Conservation (phyloP, 2,888 invertebrate species). For the Platerodrilus igneus region DNA sequence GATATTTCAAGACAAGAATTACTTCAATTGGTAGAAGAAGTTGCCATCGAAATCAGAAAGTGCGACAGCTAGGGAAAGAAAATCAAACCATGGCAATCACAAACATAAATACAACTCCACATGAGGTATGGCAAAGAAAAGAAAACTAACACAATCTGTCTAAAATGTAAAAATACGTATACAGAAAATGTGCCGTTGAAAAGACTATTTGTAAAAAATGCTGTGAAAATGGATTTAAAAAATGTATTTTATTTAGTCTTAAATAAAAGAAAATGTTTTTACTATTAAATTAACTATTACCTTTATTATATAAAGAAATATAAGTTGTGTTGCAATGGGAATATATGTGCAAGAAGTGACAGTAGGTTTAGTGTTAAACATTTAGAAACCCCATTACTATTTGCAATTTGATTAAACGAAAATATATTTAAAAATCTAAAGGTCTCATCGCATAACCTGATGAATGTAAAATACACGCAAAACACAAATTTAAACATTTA, state of each 20-base stretch:
- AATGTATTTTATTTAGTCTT: neutral
- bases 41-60: neutral
- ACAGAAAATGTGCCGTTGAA: slow-evolving; percentile 9
- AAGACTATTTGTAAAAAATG: slow-evolving; percentile 12
- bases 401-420: too few relatives aligned
- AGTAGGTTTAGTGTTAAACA: too few relatives aligned
- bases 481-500: too few relatives aligned
- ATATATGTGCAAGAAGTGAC: too few relatives aligned
- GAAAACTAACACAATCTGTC: slow-evolving; percentile 11
- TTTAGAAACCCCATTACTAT: too few relatives aligned
- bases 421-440: too few relatives aligned
- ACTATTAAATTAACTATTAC: neutral
- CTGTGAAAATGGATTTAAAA: neutral
- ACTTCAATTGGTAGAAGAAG: neutral
- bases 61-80: neutral
- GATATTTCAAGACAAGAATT: neutral
- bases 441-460: too few relatives aligned
- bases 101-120: too few relatives aligned
- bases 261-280: neutral
- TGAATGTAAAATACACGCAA: too few relatives aligned
- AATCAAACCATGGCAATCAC: neutral
- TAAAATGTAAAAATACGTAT: slow-evolving; percentile 7
- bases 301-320: neutral
- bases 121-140: slow-evolving; percentile 12
- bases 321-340: too few relatives aligned